phyloP scores from a whole-genome alignment of 2,888 invertebrate species.

The Cosmia pyralina region DNA sequence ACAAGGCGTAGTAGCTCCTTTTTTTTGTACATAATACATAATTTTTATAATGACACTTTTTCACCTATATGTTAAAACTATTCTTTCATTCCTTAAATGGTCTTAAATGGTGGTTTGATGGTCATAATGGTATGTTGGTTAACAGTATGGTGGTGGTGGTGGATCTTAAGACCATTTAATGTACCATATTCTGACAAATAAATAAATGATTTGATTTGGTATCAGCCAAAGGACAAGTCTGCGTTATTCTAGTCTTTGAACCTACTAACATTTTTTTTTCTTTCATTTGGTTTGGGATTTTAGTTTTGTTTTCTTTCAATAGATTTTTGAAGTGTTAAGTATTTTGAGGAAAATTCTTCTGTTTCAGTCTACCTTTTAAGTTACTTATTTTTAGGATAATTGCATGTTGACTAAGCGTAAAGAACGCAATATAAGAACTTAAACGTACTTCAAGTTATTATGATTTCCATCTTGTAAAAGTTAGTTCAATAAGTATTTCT shows the following conservation, averaged over 20 bases:
- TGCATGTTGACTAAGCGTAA: neutral
- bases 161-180: too few species aligned
- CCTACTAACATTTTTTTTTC: slow-evolving; percentile 25
- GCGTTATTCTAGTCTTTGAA: slow-evolving; percentile 51
- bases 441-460: neutral
- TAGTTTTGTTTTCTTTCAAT: neutral
- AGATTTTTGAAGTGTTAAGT: slow-evolving; percentile 22
- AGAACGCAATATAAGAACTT: neutral
- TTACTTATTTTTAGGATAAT: neutral
- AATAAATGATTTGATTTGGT: too few species aligned
- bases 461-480: neutral
- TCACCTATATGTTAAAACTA: too few species aligned
- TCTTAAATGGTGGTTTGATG: too few species aligned
- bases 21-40: too few species aligned
- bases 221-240: too few species aligned
- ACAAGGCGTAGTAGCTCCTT: too few species aligned
- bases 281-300: slow-evolving; percentile 32
- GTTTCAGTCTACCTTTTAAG: neutral
- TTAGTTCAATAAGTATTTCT: neutral
- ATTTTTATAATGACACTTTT: too few species aligned
- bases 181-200: too few species aligned
- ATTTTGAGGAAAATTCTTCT: neutral
- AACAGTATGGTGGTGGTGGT: too few species aligned
- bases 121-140: too few species aligned
- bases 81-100: too few species aligned